A percentile compares a stretch with the other conserved stretches of the same genome.
Conservation (phyloP, 2,113 vertebrate species). For the Otocyon megalotis region DNA sequence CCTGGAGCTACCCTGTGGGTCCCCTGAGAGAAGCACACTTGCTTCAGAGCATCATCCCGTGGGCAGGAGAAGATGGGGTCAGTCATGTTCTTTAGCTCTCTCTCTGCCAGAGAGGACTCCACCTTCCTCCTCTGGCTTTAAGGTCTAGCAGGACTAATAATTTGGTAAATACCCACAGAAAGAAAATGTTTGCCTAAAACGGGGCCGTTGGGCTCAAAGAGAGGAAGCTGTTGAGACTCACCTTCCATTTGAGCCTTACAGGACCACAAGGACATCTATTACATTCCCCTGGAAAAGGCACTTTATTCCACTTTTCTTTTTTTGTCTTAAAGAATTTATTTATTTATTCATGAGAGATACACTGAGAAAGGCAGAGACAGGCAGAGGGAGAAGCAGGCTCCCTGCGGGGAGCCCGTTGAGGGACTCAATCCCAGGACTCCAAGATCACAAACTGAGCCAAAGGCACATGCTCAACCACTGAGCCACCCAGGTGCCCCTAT, state of each 20-base stretch:
- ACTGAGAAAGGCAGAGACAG: no score
- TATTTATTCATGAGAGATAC: no score
- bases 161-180: background rate
- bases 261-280: background rate
- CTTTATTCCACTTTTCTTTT: background rate
- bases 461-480: no score
- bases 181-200: background rate
- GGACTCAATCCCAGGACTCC: no score
- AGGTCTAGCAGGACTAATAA: background rate
- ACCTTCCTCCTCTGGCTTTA: background rate
- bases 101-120: background rate
- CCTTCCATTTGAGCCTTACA: background rate
- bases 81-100: background rate
- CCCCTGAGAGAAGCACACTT: background rate
- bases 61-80: background rate
- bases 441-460: no score
- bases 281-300: rapidly evolving
- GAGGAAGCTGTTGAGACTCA: background rate
- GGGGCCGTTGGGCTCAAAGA: rapidly evolving
- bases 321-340: no score
- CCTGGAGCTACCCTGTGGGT: rapidly evolving
- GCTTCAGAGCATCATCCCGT: no score
- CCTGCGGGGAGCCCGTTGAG: no score
- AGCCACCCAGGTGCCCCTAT: no score
- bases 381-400: no score